Evolutionary conservation across 2,113 vertebrate species (phyloP).

Genomic region (Lophius piscatorius): DNA sequence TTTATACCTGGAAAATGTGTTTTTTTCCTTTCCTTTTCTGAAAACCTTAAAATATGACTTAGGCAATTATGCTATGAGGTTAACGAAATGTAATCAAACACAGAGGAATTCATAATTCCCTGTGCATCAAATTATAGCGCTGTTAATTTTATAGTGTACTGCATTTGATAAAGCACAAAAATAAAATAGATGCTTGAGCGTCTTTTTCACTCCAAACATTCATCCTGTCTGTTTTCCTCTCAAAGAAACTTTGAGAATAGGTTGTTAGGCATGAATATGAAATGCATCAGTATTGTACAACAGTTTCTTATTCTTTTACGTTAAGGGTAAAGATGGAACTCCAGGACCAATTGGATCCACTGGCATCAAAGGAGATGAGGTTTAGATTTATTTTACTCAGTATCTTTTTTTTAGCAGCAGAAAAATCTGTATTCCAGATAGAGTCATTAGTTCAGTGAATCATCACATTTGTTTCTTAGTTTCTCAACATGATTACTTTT

Average conservation of each 20-base stretch:
- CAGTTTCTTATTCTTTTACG: neutral
- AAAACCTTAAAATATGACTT: too few relatives aligned
- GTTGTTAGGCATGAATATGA: neutral
- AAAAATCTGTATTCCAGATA: neutral
- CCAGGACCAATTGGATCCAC: constrained; percentile 61
- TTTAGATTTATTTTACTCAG: constrained; percentile 20
- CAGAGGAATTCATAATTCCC: neutral
- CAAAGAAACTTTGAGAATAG: neutral
- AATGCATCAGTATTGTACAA: neutral
- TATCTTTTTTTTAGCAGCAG: neutral
- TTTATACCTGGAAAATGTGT: too few relatives aligned
- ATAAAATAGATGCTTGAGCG: too few relatives aligned
- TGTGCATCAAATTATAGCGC: neutral
- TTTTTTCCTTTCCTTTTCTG: too few relatives aligned
- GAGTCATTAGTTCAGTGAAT: too few relatives aligned
- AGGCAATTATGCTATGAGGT: too few relatives aligned
- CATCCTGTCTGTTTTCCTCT: neutral
- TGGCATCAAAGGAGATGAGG: constrained; percentile 74
- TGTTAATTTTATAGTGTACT: neutral
- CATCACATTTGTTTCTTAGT: neutral
- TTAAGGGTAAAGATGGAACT: constrained; percentile 78
- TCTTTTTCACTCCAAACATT: too few relatives aligned
- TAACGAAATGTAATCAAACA: too few relatives aligned
- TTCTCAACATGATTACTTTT: constrained; percentile 4
- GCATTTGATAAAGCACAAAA: too few relatives aligned